These are phyloP conservation scores for Drosophila imparisetae DNA, from an alignment of 2,888 invertebrate species.

Conservation along the genomic window DNA sequence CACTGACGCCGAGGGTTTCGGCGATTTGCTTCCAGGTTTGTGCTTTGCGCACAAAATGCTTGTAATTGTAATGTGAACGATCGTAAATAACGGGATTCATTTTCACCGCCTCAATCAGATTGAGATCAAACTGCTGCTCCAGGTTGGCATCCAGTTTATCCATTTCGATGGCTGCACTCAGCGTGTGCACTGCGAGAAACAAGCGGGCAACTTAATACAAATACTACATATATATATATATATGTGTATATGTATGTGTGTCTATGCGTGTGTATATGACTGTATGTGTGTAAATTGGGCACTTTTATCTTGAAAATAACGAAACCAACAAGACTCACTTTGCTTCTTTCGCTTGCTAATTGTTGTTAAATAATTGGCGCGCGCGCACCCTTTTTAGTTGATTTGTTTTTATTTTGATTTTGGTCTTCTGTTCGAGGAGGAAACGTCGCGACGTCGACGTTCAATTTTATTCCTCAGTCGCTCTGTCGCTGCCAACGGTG, in stretches of 20 bases:
- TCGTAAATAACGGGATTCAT: slow-evolving; percentile 83
- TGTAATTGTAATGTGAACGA: slow-evolving; percentile 82
- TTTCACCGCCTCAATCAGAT: slow-evolving; percentile 82
- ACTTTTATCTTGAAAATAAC: slow-evolving; percentile 37
- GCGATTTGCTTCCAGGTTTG: slow-evolving; percentile 83
- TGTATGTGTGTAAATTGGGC: slow-evolving; percentile 35
- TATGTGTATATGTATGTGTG: not conserved
- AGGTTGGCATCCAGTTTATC: slow-evolving; percentile 82
- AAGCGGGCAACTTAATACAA: slow-evolving; percentile 31
- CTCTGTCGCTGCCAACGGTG: slow-evolving; percentile 75
- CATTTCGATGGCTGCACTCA: slow-evolving; percentile 77
- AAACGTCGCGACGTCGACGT: slow-evolving; percentile 78
- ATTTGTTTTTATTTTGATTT: slow-evolving; percentile 80
- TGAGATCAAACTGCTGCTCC: slow-evolving; percentile 83
- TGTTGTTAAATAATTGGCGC: slow-evolving; percentile 80
- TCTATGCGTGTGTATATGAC: slow-evolving; percentile 2
- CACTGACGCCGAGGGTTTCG: slow-evolving; percentile 82
- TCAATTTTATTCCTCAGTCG: slow-evolving; percentile 74
- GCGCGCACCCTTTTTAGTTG: slow-evolving; percentile 68
- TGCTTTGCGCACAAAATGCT: slow-evolving; percentile 82
- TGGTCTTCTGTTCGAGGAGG: slow-evolving; percentile 73
- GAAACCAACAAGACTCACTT: slow-evolving; percentile 68
- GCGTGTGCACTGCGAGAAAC: slow-evolving; percentile 70
- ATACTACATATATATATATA: slow-evolving; percentile 11
- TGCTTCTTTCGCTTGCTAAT: slow-evolving; percentile 75